Percentiles rank a stretch among this genome's conserved stretches.
Evolutionary conservation across 2,113 vertebrate species (phyloP).

Genomic region (Prochilodus magdalenae): DNA sequence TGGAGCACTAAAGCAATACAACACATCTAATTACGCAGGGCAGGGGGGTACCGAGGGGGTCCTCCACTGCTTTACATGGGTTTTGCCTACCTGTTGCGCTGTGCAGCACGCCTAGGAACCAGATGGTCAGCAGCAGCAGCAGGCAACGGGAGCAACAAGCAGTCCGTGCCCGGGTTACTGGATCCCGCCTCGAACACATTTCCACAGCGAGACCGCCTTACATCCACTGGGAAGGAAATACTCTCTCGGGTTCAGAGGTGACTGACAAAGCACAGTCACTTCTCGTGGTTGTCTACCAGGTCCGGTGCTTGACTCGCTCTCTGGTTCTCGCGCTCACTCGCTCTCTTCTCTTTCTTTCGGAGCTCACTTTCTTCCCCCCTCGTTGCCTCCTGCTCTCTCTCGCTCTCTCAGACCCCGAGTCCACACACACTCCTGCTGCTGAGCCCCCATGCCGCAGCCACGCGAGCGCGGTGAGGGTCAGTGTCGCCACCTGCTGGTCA

Average conservation of each 20-base stretch:
- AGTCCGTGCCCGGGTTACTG: background rate
- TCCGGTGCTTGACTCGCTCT: background rate
- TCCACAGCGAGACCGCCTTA: background rate
- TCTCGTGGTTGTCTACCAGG: background rate
- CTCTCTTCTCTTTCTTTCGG: slow-evolving; percentile 11
- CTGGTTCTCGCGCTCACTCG: slow-evolving; percentile 8
- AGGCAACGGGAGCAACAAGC: background rate
- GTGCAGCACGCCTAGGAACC: background rate
- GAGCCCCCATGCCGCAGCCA: slow-evolving; percentile 52
- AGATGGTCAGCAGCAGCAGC: background rate
- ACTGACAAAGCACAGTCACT: background rate
- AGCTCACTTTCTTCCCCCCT: slow-evolving; percentile 17
- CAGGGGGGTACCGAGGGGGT: no score
- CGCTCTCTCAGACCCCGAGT: background rate
- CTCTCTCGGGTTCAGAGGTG: background rate
- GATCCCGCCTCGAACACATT: background rate
- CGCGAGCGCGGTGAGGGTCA: slow-evolving; percentile 58
- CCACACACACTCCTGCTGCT: slow-evolving; percentile 13
- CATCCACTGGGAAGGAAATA: background rate
- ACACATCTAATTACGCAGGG: no score
- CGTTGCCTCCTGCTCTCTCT: background rate
- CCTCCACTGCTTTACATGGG: background rate
- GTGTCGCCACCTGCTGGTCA: slow-evolving; percentile 70
- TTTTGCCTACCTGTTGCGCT: background rate
- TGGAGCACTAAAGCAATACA: no score